Base-by-base conservation (phyloP, 1,140 invertebrate species). In the Geopemphigus sp. region DNA sequence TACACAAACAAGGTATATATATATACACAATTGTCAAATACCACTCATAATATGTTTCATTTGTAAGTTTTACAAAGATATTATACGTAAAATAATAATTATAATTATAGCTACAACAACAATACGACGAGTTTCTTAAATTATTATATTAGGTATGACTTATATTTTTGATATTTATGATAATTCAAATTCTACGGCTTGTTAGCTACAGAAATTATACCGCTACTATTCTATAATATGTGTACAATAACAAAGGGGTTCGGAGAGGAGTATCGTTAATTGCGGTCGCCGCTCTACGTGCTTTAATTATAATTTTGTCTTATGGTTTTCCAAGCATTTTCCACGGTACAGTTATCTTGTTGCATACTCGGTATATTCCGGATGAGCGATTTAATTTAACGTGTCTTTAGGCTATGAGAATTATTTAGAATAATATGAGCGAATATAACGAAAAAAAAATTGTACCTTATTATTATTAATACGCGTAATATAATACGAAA, bases 291-390 rank as follows among this genome's bases (percentile, higher is more conserved):
- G 72, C n/a, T 39, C 70, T 56, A 73, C 70, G 53, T 24, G 32
- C 22, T 76, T 76, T 76, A 76, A 76, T 76, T 76, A 76, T 54
- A 45, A 59, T 76, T 76, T 59, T 59, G 72, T 76, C 72, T 76
- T 76, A 59, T 76, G 29, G 56, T 76, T 76, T 57, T 76, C 54
- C 72, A 14, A 76, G 45, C 56, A 24, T 59, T 76, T 72, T 76
- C 72, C 54, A 76, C 72, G 72, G 72, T 76, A 76, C 72, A 45
- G 72, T 76, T 59, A 54, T 45, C 29, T 76, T 24, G 26, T 14
- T 57, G n/a, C 32, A 12, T 50, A 53, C 11, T 11, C 24, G 53
- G 66, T n/a, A 10, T 70, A 70, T 70, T 54, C 47, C 50, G 68
- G 68, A 24, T 29, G 47, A 72, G 68, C 68, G 47, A 54, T 72